Conservation (phyloP, 2,113 vertebrate genomes). For the Echinops telfairi region DNA sequence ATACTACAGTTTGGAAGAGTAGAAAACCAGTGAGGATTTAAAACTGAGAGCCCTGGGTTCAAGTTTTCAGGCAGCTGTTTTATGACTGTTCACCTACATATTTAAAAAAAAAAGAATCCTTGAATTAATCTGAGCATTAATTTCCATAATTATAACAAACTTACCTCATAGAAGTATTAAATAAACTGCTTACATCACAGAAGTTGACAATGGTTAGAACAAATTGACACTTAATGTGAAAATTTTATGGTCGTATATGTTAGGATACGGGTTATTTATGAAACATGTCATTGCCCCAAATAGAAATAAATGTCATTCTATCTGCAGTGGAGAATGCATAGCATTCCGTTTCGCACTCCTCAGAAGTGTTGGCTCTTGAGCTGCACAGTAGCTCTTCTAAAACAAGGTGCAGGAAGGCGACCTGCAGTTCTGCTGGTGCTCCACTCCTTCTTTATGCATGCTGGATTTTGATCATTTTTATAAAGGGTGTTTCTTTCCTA, state of each 20-base stretch:
- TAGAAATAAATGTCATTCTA: not conserved
- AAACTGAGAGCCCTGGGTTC: not conserved
- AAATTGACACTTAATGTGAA: not conserved
- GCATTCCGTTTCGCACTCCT: not conserved
- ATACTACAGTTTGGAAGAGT: not conserved
- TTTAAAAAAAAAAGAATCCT: not conserved
- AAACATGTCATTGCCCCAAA: not conserved
- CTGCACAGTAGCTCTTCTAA: not conserved
- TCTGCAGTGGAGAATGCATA: not conserved
- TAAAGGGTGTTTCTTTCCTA: not conserved
- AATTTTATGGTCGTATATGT: not conserved
- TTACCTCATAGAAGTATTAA: not conserved
- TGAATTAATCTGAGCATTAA: not conserved
- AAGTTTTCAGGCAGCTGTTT: not conserved
- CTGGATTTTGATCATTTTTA: not conserved
- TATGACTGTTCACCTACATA: not conserved
- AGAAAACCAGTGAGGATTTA: conserved; percentile 35
- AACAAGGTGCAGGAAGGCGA: not conserved
- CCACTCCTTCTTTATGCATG: not conserved
- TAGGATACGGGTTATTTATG: not conserved
- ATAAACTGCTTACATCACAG: not conserved
- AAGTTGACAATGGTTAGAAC: not conserved
- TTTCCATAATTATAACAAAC: not conserved
- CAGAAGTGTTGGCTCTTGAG: not conserved
- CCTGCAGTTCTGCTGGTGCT: not conserved